Evolutionary conservation across 2,797 vertebrate genomes (phyloP).

Genomic region (Hippopotamyrus pictus): DNA sequence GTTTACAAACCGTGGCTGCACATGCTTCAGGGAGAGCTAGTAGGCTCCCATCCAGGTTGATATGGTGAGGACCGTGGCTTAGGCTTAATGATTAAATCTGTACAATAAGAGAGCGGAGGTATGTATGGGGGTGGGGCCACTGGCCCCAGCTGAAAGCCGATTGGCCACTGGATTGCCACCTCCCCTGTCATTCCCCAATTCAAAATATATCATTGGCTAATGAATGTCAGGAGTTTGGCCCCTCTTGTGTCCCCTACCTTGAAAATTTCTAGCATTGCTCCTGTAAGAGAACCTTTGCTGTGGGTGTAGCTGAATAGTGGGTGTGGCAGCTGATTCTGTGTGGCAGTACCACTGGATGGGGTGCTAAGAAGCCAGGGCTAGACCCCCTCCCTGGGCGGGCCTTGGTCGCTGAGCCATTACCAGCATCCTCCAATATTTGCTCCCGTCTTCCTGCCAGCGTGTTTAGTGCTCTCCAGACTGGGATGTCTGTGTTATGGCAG

Average conservation of each 20-base stretch:
- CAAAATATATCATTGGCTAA: background rate
- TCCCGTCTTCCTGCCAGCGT: background rate
- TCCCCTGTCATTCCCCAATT: background rate
- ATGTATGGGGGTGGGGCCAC: background rate
- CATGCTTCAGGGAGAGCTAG: background rate
- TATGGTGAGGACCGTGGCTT: background rate
- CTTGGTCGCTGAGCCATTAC: background rate
- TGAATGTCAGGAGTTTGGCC: background rate
- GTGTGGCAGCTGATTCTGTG: background rate
- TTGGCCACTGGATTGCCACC: background rate
- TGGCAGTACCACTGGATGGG: background rate
- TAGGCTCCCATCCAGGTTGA: background rate
- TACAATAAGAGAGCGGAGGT: background rate
- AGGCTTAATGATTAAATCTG: background rate
- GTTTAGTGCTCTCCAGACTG: background rate
- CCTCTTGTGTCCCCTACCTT: background rate
- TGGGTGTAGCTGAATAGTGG: background rate
- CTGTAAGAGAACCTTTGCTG: background rate
- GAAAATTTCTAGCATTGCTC: background rate
- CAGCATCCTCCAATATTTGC: background rate
- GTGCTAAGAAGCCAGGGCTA: background rate
- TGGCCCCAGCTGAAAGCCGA: background rate
- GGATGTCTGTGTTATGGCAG: no score
- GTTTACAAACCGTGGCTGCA: background rate
- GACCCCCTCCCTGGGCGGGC: background rate